These are phyloP conservation scores for Lasioglossum villosulum DNA, from an alignment of 2,888 invertebrate species.

Conservation along the genomic window DNA sequence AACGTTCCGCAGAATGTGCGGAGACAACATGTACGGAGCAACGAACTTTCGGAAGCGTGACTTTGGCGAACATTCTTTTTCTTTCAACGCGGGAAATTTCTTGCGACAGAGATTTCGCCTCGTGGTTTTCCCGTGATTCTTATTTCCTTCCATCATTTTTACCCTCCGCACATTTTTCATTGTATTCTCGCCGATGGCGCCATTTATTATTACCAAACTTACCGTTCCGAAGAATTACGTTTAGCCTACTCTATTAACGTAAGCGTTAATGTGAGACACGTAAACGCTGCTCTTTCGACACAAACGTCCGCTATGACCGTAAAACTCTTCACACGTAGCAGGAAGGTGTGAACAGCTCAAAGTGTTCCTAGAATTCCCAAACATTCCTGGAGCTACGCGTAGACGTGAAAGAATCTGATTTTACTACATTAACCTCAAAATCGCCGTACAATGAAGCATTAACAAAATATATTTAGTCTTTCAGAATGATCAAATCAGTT, in stretches of 20 bases:
- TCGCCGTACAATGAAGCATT: not conserved
- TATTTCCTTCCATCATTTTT: not conserved
- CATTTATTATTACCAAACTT: not conserved
- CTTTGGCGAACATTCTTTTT: constrained; percentile 61
- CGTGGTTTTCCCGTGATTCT: not conserved
- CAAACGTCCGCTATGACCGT: not conserved
- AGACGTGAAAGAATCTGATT: constrained; percentile 26
- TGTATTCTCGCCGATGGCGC: not conserved
- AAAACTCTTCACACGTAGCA: constrained; percentile 11
- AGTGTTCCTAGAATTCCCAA: constrained; percentile 27
- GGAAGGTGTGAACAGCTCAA: constrained; percentile 21
- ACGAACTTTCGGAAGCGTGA: constrained; percentile 69
- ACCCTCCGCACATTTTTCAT: not conserved
- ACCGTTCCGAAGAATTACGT: not conserved
- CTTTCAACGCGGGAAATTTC: constrained; percentile 45
- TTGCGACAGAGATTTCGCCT: constrained; percentile 29
- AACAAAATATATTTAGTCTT: not conserved
- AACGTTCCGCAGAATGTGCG: constrained; percentile 65
- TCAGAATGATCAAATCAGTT: not conserved
- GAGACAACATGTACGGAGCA: constrained; percentile 72
- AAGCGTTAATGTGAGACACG: not conserved
- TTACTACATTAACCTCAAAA: constrained; percentile 20
- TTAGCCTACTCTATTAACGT: not conserved
- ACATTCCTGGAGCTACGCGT: constrained; percentile 42
- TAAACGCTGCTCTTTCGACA: not conserved